Base-by-base conservation (phyloP, 2,113 vertebrate species). In the Xiphophorus couchianus region DNA sequence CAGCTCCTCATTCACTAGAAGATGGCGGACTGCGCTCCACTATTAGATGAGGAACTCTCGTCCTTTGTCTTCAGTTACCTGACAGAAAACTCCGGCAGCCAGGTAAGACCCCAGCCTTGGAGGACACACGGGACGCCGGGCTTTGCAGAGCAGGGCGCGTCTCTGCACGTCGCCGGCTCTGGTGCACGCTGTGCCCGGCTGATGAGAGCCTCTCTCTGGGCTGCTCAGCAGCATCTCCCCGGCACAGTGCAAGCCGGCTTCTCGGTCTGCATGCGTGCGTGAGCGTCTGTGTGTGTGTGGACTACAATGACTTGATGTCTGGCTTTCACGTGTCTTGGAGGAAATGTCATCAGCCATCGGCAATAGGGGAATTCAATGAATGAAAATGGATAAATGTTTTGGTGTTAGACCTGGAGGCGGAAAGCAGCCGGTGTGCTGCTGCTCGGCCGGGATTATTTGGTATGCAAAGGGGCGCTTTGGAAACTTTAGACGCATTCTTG, bases 51-150 rank as follows among this genome's bases (percentile, higher is more conserved):
- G 86, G 97, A 97, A 94, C 96, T 98, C 90, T 97, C 97, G 92
- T 97, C 97, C 84, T 98, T 98, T 93, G 97, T 98, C 92, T 97
- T 98, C 94, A 97, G 93, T 94, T 98, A 98, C 95, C 94, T 98
- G 93, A 95, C 97, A 87, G 97, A 97, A 94, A 94, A 88, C 90
- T 92, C 94, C 83, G 91, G 88, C 86, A 95, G 96, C 93, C 97
- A 97, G 97, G 97, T 98, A 96, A 93, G 92, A 87, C 0, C 0
- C n/a, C 13, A 75, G 37, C 8, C 71, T n/a, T 64, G n/a, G 0
- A 25, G 81, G 75, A 86, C 1, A 1, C 71, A 33, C 68, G 48
- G 71, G 29, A 73, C 51, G 5, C 14, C 1, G 61, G 77, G 71
- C 88, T 88, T 3, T 62, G 54, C 31, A 13, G 11, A 2, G 22